A percentile compares a stretch with the other conserved stretches of the same genome.
Conservation (phyloP, 2,797 vertebrate genomes). For the Glossophaga mutica region DNA sequence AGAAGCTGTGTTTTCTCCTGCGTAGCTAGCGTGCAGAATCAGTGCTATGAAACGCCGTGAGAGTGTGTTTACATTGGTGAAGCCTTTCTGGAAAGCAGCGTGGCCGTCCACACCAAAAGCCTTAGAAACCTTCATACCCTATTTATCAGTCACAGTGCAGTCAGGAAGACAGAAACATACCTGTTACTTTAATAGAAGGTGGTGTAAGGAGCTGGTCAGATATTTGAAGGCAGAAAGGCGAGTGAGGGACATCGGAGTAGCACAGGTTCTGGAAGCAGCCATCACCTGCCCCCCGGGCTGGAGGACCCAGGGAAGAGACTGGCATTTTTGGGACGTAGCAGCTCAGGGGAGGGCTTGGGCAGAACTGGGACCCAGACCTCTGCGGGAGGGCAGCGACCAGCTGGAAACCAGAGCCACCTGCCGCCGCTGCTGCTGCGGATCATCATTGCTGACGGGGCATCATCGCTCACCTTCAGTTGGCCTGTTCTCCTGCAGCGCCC, state of each 20-base stretch:
- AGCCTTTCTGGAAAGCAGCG: not conserved
- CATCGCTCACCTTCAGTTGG: not conserved
- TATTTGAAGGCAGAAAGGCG: not conserved
- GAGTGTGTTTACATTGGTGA: not conserved
- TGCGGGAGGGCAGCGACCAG: too few species aligned
- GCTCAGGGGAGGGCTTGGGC: not conserved
- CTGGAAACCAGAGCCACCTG: not conserved
- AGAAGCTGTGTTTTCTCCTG: not conserved
- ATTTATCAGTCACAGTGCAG: not conserved
- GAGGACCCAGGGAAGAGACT: not conserved
- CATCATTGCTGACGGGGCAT: accelerated
- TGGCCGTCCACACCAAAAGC: not conserved
- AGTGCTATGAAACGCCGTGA: not conserved
- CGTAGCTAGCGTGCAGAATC: not conserved
- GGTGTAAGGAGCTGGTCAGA: not conserved
- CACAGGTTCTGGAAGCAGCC: not conserved
- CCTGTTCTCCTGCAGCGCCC: not conserved
- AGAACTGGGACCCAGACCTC: not conserved
- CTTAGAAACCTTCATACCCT: not conserved
- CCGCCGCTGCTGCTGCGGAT: not conserved
- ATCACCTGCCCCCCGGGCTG: too few species aligned
- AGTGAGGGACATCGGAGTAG: accelerated
- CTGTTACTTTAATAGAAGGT: not conserved
- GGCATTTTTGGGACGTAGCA: not conserved
- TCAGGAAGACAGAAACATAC: not conserved